Conservation (phyloP, 2,888 invertebrate species). For the Polyploca ridens region DNA sequence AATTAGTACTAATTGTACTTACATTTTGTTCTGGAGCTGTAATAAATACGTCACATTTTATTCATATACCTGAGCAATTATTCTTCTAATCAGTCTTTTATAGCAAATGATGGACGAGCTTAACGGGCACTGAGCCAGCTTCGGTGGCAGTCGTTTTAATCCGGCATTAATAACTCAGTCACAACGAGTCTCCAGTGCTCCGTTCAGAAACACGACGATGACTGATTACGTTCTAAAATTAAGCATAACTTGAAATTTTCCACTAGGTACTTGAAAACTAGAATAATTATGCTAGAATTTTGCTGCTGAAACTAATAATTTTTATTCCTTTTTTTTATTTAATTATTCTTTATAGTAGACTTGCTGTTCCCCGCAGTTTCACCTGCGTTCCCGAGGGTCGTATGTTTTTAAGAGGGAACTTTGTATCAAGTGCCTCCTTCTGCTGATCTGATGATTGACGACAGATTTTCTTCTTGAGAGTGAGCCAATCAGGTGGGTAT, state of each 20-base stretch:
- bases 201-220: constrained; percentile 15
- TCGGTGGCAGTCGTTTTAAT: constrained; percentile 33
- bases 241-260: constrained; percentile 7
- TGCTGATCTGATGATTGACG: no score
- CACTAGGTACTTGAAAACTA: constrained; percentile 1
- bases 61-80: constrained; percentile 9
- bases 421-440: no score
- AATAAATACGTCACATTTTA: neutral
- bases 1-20: no score
- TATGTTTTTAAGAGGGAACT: no score
- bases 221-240: constrained; percentile 18
- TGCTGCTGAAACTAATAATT: neutral
- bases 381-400: no score
- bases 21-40: neutral
- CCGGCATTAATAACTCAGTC: constrained; percentile 36
- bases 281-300: neutral
- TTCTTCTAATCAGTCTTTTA: constrained; percentile 29
- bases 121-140: constrained; percentile 35
- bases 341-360: no score
- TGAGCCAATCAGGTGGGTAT: no score
- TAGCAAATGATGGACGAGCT: constrained; percentile 31
- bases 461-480: no score
- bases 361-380: no score
- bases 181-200: constrained; percentile 11
- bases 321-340: neutral